These are phyloP conservation scores for Xiphorhynchus elegans DNA, from an alignment of 2,113 vertebrate genomes.

Conservation along the genomic window DNA sequence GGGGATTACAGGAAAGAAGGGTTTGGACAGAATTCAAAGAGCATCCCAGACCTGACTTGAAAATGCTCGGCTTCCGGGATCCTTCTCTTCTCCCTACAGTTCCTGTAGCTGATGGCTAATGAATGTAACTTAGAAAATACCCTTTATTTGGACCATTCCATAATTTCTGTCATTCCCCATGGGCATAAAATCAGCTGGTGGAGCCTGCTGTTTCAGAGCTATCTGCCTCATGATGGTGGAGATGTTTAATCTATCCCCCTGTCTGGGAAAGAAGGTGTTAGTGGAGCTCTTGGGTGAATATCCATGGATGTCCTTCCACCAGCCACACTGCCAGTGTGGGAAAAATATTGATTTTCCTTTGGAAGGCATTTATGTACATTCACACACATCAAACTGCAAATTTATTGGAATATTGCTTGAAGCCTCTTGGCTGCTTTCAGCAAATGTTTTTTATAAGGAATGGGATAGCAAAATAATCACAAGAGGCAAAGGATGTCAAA, in stretches of 20 bases:
- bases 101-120: fast-evolving
- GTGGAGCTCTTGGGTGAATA: not conserved
- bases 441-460: not conserved
- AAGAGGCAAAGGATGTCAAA: not conserved
- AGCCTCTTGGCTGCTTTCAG: not conserved
- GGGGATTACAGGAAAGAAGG: not conserved
- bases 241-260: not conserved
- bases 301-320: not conserved
- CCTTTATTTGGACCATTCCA: not conserved
- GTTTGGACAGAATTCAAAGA: not conserved
- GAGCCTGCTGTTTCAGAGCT: not conserved
- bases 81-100: not conserved
- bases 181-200: not conserved
- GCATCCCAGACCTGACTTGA: not conserved
- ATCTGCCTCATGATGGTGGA: not conserved
- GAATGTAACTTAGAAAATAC: not conserved
- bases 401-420: not conserved
- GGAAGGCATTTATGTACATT: not conserved
- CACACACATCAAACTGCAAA: not conserved
- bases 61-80: not conserved
- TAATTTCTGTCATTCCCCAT: not conserved
- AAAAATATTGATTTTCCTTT: not conserved
- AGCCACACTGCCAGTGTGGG: not conserved
- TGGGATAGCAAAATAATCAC: not conserved
- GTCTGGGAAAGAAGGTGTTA: not conserved